Evolutionary conservation across 1,140 invertebrate genomes (phyloP), one percentile per base, ranked within the genome.

Genomic region (Diabrotica undecimpunctata): DNA sequence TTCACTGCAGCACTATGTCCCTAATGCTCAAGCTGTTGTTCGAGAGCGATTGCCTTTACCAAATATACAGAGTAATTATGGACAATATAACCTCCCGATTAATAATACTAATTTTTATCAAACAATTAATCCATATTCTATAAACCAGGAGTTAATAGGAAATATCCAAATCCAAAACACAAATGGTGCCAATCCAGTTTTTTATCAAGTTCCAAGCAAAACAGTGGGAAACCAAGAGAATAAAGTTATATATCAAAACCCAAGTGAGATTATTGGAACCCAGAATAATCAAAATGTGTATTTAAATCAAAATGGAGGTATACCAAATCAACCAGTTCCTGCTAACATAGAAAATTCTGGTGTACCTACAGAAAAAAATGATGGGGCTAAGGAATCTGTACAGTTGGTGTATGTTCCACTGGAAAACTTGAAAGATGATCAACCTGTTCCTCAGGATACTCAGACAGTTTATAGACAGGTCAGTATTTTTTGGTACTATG

Each of bases 381-480:
- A 10, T 46, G 41, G 41, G 8, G 56, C 84, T 74, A 82, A 83
- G 72, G 86, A 88, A 78, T 85, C 90, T 80, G 86, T 92, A 11
- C 90, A 92, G 75, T 74, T 92, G 54, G 79, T 93, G 0, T 93
- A 92, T 72, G 90, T 93, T 4, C 91, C 91, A 10, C 81, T 91
- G 38, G 90, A 93, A 74, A 88, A 87, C 0, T 76, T 92, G 9
- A 86, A 72, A 53, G 50, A 60, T 5, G 41, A 56, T 7, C 64
- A 66, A 66, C 64, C 64, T n/a, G 12, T 64, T 37, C 54, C 52
- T 12, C 67, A 68, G 39, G 54, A 52, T 12, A 55, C 50, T 12
- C 37, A 56, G 54, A 52, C 51, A 12, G 14, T 61, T 25, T 65
- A 61, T 52, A 61, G 38, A 37, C 54, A 60, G 52, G 41, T 53